Base-by-base conservation (phyloP, 2,797 vertebrate species). In the Mormyrus proboscirostris region DNA sequence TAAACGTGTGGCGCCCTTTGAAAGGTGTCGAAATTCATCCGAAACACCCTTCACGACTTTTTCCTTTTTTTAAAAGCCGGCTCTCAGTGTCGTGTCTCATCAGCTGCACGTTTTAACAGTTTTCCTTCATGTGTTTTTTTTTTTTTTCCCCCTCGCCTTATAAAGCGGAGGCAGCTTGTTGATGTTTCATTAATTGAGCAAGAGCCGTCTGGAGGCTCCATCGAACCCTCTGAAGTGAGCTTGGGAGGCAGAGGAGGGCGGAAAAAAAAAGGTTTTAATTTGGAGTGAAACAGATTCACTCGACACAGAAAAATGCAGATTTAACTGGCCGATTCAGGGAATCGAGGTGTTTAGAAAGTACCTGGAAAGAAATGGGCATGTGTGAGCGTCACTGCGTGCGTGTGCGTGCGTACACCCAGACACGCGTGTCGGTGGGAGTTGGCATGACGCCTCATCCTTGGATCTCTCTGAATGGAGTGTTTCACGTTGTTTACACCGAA, bases 261-360 rank as follows among this genome's bases (percentile, higher is more conserved):
- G 65, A 0, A 6, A 73, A n/a, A 57, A 49, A 16, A 47, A 14
- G 3, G 76, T 49, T 89, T 83, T 59, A 2, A 82, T 83, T 55
- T 53, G 51, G 85, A 38, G 85, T 38, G 10, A 38, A 86, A 55
- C 51, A 8, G 16, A 57, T 53, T 93, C 93, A 94, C 94, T 94
- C 94, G 92, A 25, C 25, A 5, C 53, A 59, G 55, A 22, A 59
- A 10, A 38, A 2, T 19, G 33, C 25, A 87, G 86, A 44, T 25
- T 38, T 47, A 2, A 25, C 29, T 47, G 86, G 41, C 38, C 41
- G n/a, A 41, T 6, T 38, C 47, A 7, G 55, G 41, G 41, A 62
- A 38, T 38, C 19, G 41, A 47, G 86, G 19, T 49, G 44, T 65
- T 57, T 22, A 19, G 41, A 41, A 16, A 62, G 16, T 22, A n/a